These are phyloP conservation scores for Athalia rosae DNA, from an alignment of 2,888 invertebrate genomes.

Conservation along the genomic window DNA sequence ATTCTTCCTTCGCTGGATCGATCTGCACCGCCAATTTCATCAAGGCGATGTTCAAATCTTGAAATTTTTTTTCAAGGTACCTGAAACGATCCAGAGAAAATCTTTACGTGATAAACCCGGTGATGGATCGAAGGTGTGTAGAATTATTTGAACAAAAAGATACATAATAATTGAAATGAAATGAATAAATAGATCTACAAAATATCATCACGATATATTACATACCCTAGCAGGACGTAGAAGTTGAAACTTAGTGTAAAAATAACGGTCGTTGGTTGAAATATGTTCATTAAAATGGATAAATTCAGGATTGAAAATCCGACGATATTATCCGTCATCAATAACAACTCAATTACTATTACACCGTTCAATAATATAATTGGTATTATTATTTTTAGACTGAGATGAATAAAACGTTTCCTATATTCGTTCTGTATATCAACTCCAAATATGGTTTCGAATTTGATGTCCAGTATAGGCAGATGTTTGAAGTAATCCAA, in stretches of 20 bases:
- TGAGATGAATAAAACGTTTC: not conserved
- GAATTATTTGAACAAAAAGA: no score
- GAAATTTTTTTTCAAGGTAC: not conserved
- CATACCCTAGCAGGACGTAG: not conserved
- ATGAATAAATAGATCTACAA: not conserved
- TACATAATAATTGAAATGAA: not conserved
- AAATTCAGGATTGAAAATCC: not conserved
- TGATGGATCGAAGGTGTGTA: no score
- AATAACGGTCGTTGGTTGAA: constrained; percentile 10
- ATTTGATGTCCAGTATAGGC: not conserved
- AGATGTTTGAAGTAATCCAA: not conserved
- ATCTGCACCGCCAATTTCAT: not conserved
- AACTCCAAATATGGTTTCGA: not conserved
- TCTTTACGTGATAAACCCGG: no score
- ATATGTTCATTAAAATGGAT: not conserved
- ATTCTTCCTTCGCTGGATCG: no score
- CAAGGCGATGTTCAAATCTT: constrained; percentile 14
- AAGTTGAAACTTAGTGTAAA: constrained; percentile 1
- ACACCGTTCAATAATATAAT: not conserved
- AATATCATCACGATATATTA: not conserved
- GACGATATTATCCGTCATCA: not conserved
- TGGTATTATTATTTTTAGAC: not conserved
- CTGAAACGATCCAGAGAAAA: not conserved
- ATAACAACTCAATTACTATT: no score
- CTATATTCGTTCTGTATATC: not conserved